phyloP scores from a whole-genome alignment of 2,888 invertebrate genomes.

The Caradrina clavipalpis region DNA sequence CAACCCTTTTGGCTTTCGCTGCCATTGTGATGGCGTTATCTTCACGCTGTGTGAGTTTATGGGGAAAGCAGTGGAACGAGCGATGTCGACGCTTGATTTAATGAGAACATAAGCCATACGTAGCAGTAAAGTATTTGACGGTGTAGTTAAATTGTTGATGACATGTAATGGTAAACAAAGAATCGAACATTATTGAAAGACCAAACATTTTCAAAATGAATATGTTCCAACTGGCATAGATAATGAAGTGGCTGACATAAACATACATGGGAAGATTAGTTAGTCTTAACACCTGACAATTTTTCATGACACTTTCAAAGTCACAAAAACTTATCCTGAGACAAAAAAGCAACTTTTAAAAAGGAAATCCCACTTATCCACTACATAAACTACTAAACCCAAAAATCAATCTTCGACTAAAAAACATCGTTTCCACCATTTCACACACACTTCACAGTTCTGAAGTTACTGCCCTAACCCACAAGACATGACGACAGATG shows the following conservation, averaged over 20 bases:
- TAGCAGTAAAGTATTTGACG: slow-evolving; percentile 6
- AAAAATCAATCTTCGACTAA: slow-evolving; percentile 56
- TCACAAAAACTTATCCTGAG: slow-evolving; percentile 43
- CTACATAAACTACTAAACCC: slow-evolving; percentile 37
- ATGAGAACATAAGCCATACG: slow-evolving; percentile 51
- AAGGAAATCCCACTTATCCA: slow-evolving; percentile 43
- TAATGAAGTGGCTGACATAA: slow-evolving; percentile 19
- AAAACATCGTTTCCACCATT: slow-evolving; percentile 49
- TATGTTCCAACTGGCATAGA: background rate
- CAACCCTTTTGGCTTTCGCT: slow-evolving; percentile 57
- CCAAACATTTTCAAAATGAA: background rate
- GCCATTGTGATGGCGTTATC: slow-evolving; percentile 53
- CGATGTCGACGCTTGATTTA: slow-evolving; percentile 44
- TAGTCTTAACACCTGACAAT: slow-evolving; percentile 47
- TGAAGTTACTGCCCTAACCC: slow-evolving; percentile 65
- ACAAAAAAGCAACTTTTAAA: slow-evolving; percentile 18
- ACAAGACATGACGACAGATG: slow-evolving; percentile 81
- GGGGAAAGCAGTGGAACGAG: slow-evolving; percentile 36
- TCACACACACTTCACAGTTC: slow-evolving; percentile 65
- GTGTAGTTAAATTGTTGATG: slow-evolving; percentile 5
- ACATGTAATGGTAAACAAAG: slow-evolving; percentile 3
- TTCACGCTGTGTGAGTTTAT: slow-evolving; percentile 52
- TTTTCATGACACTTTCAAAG: slow-evolving; percentile 52
- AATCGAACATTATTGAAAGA: background rate
- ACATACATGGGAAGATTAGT: background rate